Evolutionary conservation across 1,140 invertebrate species (phyloP).

Genomic region (Drosophila seguyi): DNA sequence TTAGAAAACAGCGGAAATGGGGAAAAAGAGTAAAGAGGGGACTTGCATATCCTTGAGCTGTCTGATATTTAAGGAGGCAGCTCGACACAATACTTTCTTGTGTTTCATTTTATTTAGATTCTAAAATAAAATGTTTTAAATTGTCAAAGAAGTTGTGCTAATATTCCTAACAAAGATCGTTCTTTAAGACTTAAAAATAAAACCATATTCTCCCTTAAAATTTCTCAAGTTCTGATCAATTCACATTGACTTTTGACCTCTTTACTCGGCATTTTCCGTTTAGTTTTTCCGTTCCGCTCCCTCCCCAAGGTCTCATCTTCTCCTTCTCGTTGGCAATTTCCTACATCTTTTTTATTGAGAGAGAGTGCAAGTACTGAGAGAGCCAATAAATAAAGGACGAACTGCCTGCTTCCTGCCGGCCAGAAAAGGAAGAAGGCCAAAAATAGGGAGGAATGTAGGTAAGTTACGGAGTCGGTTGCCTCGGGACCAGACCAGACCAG

Average conservation of each 20-base stretch:
- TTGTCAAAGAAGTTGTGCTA: not conserved
- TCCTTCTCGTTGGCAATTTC: constrained; percentile 58
- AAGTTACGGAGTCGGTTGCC: constrained; percentile 29
- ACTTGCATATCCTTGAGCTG: not conserved
- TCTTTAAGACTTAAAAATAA: not conserved
- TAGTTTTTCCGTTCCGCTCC: not conserved
- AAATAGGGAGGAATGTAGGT: constrained; percentile 16
- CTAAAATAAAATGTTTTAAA: not conserved
- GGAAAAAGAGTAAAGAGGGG: not conserved
- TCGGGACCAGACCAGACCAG: constrained; percentile 7
- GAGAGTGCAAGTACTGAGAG: constrained; percentile 4
- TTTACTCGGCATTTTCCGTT: too few relatives aligned
- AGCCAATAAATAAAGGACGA: constrained; percentile 68
- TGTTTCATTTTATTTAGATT: too few relatives aligned
- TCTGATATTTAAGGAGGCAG: not conserved
- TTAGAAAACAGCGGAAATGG: constrained; percentile 14
- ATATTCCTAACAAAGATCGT: not conserved
- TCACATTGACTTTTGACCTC: not conserved
- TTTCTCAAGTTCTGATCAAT: not conserved
- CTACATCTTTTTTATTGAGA: constrained; percentile 13
- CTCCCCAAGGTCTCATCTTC: constrained; percentile 28
- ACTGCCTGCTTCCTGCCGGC: constrained; percentile 29
- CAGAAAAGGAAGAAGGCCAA: not conserved
- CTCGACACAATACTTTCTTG: too few relatives aligned
- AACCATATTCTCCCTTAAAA: not conserved